Evolutionary conservation across 1,140 invertebrate species (phyloP).

Genomic region (Pararge aegeria): DNA sequence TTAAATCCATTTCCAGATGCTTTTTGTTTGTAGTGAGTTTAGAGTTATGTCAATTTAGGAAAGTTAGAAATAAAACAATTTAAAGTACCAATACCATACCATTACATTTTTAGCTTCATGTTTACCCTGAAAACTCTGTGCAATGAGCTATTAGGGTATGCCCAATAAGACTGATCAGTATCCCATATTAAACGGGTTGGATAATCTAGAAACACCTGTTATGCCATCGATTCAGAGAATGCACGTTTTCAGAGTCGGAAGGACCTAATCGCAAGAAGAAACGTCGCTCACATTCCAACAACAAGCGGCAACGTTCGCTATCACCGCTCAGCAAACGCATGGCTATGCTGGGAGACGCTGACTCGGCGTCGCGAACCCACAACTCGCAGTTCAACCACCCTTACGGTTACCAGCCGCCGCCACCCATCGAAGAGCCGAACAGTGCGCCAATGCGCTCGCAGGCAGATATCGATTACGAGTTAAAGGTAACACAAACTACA

Average conservation of each 20-base stretch:
- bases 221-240: conserved; percentile 29
- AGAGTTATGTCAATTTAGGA: too few species aligned
- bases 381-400: conserved; percentile 82
- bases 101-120: too few species aligned
- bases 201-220: too few species aligned
- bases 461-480: conserved; percentile 83
- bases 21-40: too few species aligned
- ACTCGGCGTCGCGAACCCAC: conserved; percentile 77
- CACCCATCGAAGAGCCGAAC: conserved; percentile 52
- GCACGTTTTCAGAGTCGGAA: conserved; percentile 72
- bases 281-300: conserved; percentile 78
- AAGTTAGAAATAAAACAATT: too few species aligned
- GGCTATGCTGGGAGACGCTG: conserved; percentile 82
- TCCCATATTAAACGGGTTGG: too few species aligned
- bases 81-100: too few species aligned
- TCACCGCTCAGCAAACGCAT: conserved; percentile 90
- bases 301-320: conserved; percentile 86
- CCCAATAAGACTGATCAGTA: too few species aligned
- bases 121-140: too few species aligned
- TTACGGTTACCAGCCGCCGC: conserved; percentile 71
- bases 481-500: conserved; percentile 70
- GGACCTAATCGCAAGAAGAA: conserved; percentile 83
- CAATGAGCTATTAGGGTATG: too few species aligned
- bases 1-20: too few species aligned
- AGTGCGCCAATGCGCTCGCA: conserved; percentile 49